These are phyloP conservation scores for Eristalinus aeneus DNA, from an alignment of 2,888 invertebrate species.

Conservation along the genomic window DNA sequence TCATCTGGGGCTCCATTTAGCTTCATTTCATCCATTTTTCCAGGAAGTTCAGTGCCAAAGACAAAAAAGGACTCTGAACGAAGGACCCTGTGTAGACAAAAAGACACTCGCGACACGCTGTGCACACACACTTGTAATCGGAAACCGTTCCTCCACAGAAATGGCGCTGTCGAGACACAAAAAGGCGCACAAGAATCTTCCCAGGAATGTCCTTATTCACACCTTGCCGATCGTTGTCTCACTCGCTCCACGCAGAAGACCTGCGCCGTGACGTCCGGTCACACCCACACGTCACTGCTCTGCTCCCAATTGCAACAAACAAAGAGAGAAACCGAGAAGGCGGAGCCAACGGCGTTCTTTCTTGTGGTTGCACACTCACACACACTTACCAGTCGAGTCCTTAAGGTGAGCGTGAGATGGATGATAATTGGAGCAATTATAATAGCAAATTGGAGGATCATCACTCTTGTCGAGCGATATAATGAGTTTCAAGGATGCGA, in stretches of 20 bases:
- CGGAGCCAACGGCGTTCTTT: constrained; percentile 61
- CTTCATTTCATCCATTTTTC: constrained; percentile 70
- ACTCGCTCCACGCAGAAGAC: constrained; percentile 41
- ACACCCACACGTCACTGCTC: constrained; percentile 46
- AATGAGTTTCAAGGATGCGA: constrained; percentile 65
- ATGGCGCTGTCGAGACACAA: background rate
- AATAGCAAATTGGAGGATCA: constrained; percentile 81
- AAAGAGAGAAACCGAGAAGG: constrained; percentile 28
- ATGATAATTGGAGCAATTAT: constrained; percentile 81
- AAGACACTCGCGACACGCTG: background rate
- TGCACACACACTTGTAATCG: background rate
- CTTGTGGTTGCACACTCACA: constrained; percentile 39
- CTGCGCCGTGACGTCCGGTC: constrained; percentile 45
- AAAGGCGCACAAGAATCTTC: background rate
- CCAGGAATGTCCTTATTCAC: constrained; percentile 59
- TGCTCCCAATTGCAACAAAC: constrained; percentile 16
- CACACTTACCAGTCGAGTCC: constrained; percentile 13
- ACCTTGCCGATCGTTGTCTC: constrained; percentile 42
- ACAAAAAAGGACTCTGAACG: constrained; percentile 14
- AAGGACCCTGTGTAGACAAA: background rate
- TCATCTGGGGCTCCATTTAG: constrained; percentile 73
- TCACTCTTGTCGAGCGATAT: constrained; percentile 76
- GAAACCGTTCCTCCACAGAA: background rate
- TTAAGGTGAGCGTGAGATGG: constrained; percentile 74
- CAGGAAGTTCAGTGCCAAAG: constrained; percentile 49